Conservation (phyloP, 2,888 invertebrate species). For the Digitonthophagus gazella region DNA sequence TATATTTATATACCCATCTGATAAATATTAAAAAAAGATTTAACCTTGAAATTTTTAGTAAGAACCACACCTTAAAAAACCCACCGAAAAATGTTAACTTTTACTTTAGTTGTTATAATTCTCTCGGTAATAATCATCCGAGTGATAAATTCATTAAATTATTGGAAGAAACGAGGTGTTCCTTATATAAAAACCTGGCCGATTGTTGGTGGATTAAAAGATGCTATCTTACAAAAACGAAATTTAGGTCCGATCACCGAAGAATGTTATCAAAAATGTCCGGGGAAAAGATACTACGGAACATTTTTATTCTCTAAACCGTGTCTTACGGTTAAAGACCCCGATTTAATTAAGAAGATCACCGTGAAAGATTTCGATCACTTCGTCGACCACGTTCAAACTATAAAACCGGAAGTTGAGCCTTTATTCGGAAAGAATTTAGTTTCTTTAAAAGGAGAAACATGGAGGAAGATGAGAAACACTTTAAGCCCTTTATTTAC, state of each 20-base stretch:
- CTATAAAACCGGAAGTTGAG: conserved; percentile 12
- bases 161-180: conserved; percentile 13
- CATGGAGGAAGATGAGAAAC: conserved; percentile 48
- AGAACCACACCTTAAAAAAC: no score
- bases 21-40: no score
- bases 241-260: conserved; percentile 13
- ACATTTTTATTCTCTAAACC: conserved; percentile 10
- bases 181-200: conserved; percentile 13
- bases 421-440: conserved; percentile 21
- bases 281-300: conserved; percentile 18
- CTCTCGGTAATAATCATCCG: background rate
- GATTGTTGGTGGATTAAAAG: conserved; percentile 3
- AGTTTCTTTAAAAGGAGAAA: conserved; percentile 32
- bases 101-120: background rate
- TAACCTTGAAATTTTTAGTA: no score
- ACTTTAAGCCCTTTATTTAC: conserved; percentile 49
- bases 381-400: conserved; percentile 14
- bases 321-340: conserved; percentile 15
- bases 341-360: conserved; percentile 21
- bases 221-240: conserved; percentile 6
- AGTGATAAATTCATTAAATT: background rate
- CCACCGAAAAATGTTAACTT: background rate
- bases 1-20: no score
- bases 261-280: conserved; percentile 17
- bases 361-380: conserved; percentile 23